Evolutionary conservation across 2,113 vertebrate species (phyloP), one percentile per base, ranked within the genome.

Genomic region (Pygoscelis adeliae): DNA sequence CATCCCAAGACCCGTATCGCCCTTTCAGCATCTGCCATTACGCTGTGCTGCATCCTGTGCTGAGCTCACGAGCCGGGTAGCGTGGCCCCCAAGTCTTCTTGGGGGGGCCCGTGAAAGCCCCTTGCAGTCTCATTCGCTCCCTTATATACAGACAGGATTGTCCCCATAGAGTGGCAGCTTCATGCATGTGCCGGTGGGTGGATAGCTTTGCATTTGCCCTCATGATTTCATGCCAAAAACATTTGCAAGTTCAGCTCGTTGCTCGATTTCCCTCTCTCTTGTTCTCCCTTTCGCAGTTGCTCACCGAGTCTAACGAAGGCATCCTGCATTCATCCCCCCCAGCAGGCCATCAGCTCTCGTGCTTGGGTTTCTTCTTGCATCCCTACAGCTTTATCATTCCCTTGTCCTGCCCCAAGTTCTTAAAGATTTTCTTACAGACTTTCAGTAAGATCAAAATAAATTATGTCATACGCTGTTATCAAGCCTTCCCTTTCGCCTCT

Each of bases 211-310:
- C 85, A 34, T 83, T 97, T 93, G 81, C 93, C 96, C 91, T 96
- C 79, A 26, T 97, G 97, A 97, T 93, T 94, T 97, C 94, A 96
- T 87, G 94, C 84, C 95, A 96, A 46, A 96, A 96, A 62, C 94
- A 97, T 97, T 83, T 87, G 82, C 89, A 65, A 97, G 94, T 94
- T 96, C 95, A 95, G 91, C 93, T 92, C 5, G 0, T 71, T 0
- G 42, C 95, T 73, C 8, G 3, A n/a, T 59, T 65, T 78, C 93
- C 76, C 89, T 66, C 81, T 70, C 86, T 59, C 90, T 55, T 50
- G 5, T 46, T 40, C 86, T 86, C 53, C 67, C 47, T 79, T 59
- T 77, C 40, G 17, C 61, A 36, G 88, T 69, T 56, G 21, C 83
- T 91, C 82, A 36, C 66, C 2, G 6, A 46, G 66, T 8, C 67